A percentile compares a stretch with the other conserved stretches of the same genome.
phyloP scores from a whole-genome alignment of 2,888 invertebrate species.

The Mythimna albipuncta region DNA sequence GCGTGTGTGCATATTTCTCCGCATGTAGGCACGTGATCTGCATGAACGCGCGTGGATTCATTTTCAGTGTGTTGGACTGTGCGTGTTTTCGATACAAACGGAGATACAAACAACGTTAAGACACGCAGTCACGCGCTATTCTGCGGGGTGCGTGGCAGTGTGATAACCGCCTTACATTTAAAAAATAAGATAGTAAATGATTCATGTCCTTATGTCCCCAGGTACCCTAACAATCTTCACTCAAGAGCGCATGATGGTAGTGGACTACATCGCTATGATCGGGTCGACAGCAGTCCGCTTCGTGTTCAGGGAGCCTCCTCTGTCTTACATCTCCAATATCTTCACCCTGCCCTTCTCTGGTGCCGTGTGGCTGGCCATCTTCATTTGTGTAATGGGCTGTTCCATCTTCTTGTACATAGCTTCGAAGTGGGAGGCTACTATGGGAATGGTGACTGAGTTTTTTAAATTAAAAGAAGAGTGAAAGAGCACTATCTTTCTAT shows the following conservation, averaged over 20 bases:
- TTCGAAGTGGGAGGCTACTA: constrained; percentile 86
- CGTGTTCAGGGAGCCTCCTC: constrained; percentile 92
- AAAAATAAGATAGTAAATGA: too few relatives aligned
- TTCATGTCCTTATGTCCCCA: constrained; percentile 49
- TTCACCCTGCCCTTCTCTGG: constrained; percentile 92
- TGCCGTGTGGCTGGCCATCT: constrained; percentile 91
- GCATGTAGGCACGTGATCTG: too few relatives aligned
- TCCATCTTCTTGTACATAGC: constrained; percentile 85
- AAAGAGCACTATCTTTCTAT: too few relatives aligned
- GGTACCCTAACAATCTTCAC: constrained; percentile 85
- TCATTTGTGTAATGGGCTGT: constrained; percentile 86
- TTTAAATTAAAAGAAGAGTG: too few relatives aligned
- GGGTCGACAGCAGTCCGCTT: constrained; percentile 90
- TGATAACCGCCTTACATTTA: too few relatives aligned
- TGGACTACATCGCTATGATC: constrained; percentile 91
- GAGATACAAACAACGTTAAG: too few relatives aligned
- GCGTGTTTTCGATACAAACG: too few relatives aligned
- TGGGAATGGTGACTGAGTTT: constrained; percentile 78
- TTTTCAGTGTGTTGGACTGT: too few relatives aligned
- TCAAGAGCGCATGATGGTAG: constrained; percentile 80
- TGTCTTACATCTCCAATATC: constrained; percentile 92
- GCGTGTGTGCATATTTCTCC: too few relatives aligned
- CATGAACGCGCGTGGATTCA: too few relatives aligned
- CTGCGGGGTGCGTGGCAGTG: too few relatives aligned
- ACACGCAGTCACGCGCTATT: too few relatives aligned